phyloP scores from a whole-genome alignment of 2,113 vertebrate species.

The Geococcyx californianus region DNA sequence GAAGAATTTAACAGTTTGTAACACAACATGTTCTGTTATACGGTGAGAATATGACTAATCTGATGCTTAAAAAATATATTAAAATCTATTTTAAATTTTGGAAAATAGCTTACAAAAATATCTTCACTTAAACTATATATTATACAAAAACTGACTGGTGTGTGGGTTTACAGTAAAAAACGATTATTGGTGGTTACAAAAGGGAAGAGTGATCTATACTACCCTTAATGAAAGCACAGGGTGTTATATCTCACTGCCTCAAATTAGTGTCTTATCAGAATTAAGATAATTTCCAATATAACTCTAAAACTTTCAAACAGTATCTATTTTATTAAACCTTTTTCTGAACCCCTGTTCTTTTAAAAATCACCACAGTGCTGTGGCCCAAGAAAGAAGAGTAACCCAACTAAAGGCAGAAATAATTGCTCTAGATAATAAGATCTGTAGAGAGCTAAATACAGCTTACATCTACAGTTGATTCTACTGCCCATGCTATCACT shows the following conservation, averaged over 20 bases:
- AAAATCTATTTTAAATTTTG: slow-evolving; percentile 46
- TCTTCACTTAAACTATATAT: slow-evolving; percentile 17
- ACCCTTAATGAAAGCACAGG: slow-evolving; percentile 23
- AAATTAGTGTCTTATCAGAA: slow-evolving; percentile 18
- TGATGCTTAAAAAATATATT: slow-evolving; percentile 71
- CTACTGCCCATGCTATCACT: slow-evolving; percentile 34
- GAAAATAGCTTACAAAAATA: slow-evolving; percentile 47
- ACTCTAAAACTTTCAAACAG: slow-evolving; percentile 21
- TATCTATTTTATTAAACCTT: slow-evolving; percentile 43
- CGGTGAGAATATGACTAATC: slow-evolving; percentile 24
- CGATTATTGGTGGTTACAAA: slow-evolving; percentile 34
- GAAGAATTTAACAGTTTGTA: slow-evolving; percentile 21
- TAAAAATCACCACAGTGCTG: slow-evolving; percentile 65
- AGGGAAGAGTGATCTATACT: slow-evolving; percentile 47
- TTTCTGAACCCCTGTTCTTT: slow-evolving; percentile 34
- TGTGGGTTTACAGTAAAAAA: slow-evolving; percentile 52
- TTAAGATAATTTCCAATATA: slow-evolving; percentile 24
- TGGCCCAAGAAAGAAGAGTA: slow-evolving; percentile 39
- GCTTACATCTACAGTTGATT: slow-evolving; percentile 61
- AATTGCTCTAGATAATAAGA: slow-evolving; percentile 25
- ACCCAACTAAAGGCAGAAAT: slow-evolving; percentile 33
- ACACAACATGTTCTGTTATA: slow-evolving; percentile 23
- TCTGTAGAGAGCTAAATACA: slow-evolving; percentile 42
- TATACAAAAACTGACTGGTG: background rate
- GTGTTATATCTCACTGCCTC: slow-evolving; percentile 33